These are phyloP conservation scores for Coreius guichenoti DNA, from an alignment of 2,797 vertebrate genomes.

Conservation along the genomic window DNA sequence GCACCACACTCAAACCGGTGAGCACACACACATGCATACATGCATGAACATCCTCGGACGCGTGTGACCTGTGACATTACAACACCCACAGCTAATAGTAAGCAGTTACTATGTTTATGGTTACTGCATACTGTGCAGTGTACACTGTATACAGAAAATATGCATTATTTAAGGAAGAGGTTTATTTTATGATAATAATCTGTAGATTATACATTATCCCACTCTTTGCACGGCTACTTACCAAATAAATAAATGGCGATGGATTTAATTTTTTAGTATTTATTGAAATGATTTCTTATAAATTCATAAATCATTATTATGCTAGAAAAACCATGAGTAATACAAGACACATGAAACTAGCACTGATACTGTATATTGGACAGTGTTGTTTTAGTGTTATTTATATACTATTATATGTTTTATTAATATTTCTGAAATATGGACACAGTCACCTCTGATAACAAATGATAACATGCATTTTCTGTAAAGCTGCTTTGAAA, in stretches of 20 bases:
- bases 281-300: not conserved
- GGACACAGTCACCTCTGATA: too few relatives aligned
- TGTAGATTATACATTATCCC: not conserved
- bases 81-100: not conserved
- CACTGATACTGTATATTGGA: not conserved
- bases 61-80: not conserved
- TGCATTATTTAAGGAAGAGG: not conserved
- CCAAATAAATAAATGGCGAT: not conserved
- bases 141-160: not conserved
- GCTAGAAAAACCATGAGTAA: not conserved
- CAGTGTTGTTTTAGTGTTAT: not conserved
- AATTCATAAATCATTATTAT: not conserved
- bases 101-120: not conserved
- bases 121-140: too few relatives aligned
- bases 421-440: not conserved
- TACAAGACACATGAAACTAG: not conserved
- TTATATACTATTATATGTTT: not conserved
- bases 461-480: too few relatives aligned
- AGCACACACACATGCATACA: not conserved
- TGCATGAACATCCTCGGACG: not conserved
- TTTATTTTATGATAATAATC: not conserved
- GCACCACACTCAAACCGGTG: conserved; percentile 50
- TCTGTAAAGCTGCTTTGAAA: too few relatives aligned
- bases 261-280: not conserved
- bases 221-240: not conserved